phyloP scores from a whole-genome alignment of 2,888 invertebrate genomes.

The Electrophaes corylata region DNA sequence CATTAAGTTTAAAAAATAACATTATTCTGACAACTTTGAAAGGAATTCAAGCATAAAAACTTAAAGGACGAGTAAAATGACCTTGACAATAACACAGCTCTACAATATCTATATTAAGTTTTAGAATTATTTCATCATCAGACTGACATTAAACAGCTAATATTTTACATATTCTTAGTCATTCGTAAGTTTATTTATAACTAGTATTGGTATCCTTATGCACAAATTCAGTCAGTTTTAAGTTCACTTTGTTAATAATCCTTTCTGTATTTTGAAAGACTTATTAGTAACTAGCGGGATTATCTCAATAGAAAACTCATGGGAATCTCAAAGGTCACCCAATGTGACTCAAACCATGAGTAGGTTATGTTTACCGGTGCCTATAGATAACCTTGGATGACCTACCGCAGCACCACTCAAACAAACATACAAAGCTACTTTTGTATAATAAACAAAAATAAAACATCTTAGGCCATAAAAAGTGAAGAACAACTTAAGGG shows the following conservation, averaged over 20 bases:
- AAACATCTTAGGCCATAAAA: not conserved
- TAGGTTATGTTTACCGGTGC: constrained; percentile 76
- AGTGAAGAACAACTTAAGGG: not conserved
- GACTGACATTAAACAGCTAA: not conserved
- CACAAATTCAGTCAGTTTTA: not conserved
- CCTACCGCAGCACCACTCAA: constrained; percentile 56
- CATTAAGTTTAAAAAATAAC: not conserved
- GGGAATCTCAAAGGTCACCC: constrained; percentile 66
- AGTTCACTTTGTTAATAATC: not conserved
- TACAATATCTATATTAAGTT: not conserved
- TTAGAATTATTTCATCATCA: not conserved
- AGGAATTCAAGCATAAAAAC: not conserved
- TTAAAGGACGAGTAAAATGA: constrained; percentile 15
- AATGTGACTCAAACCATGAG: constrained; percentile 70
- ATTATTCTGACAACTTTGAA: not conserved
- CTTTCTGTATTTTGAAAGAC: no score
- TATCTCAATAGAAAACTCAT: not conserved
- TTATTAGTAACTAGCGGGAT: no score
- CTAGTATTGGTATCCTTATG: not conserved
- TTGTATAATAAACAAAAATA: constrained; percentile 18
- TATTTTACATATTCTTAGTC: not conserved
- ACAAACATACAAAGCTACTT: constrained; percentile 19
- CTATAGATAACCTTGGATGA: constrained; percentile 80
- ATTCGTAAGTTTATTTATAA: not conserved
- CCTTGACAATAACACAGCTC: constrained; percentile 17